Evolutionary conservation across 2,888 invertebrate genomes (phyloP).

Genomic region (Andricus curvator): DNA sequence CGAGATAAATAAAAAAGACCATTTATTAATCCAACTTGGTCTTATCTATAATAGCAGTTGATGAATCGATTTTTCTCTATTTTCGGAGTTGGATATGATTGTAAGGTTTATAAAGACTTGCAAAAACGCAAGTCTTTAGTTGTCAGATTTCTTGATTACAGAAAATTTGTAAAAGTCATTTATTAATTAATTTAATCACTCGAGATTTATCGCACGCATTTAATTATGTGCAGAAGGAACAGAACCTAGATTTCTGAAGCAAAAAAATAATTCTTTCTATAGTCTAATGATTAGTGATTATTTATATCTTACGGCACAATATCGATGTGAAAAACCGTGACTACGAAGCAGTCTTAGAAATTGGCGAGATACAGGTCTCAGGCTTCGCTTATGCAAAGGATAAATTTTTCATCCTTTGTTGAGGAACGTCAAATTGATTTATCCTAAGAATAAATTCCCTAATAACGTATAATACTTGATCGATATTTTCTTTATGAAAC

Average conservation of each 20-base stretch:
- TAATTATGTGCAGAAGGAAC: neutral
- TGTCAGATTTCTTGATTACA: neutral
- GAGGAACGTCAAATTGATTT: slow-evolving; percentile 65
- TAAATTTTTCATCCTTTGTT: slow-evolving; percentile 5
- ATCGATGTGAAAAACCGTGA: slow-evolving; percentile 49
- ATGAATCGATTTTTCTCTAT: neutral
- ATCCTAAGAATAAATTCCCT: slow-evolving; percentile 63
- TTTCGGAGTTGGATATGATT: neutral
- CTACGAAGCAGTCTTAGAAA: slow-evolving; percentile 72
- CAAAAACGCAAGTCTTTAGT: neutral
- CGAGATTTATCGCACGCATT: neutral
- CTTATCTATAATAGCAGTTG: neutral
- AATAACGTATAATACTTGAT: slow-evolving; percentile 55
- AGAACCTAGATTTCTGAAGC: neutral
- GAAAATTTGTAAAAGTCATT: neutral
- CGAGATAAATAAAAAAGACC: neutral
- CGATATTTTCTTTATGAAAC: slow-evolving; percentile 49
- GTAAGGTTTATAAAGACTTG: neutral
- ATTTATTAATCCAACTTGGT: neutral
- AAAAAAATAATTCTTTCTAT: neutral
- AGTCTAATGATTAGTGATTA: slow-evolving; percentile 6
- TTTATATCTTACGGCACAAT: slow-evolving; percentile 30
- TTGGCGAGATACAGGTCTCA: slow-evolving; percentile 60
- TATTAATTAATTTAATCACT: slow-evolving; percentile 27
- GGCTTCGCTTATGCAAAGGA: slow-evolving; percentile 49